These are phyloP conservation scores for Boulengeromyrus knoepffleri DNA, from an alignment of 2,113 vertebrate genomes.

Conservation along the genomic window DNA sequence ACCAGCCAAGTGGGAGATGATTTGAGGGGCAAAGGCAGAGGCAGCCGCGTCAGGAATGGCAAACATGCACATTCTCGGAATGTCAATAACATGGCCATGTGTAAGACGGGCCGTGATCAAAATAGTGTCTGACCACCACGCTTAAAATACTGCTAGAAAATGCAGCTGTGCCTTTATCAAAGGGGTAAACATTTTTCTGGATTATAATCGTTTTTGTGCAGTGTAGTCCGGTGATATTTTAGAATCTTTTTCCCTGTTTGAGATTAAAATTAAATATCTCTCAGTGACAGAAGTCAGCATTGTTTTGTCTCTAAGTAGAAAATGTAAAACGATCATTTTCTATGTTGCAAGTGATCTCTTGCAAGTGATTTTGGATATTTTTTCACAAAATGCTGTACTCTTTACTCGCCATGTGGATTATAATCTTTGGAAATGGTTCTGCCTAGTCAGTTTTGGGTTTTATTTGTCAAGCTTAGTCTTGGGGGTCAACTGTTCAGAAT, in stretches of 20 bases:
- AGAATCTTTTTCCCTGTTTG: neutral
- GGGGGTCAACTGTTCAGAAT: neutral
- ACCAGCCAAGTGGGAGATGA: constrained; percentile 35
- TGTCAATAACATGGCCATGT: constrained; percentile 52
- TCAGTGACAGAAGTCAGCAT: neutral
- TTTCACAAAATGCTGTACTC: neutral
- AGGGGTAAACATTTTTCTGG: constrained; percentile 11
- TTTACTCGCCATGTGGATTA: constrained; percentile 30
- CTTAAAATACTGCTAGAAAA: constrained; percentile 22
- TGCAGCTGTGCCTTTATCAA: constrained; percentile 11
- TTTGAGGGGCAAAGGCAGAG: constrained; percentile 35
- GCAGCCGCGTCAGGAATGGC: constrained; percentile 41
- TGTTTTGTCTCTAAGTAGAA: neutral
- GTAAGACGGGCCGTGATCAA: constrained; percentile 37
- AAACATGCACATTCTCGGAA: constrained; percentile 51
- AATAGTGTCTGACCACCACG: constrained; percentile 35
- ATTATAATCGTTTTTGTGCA: neutral
- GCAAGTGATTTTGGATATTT: constrained; percentile 14
- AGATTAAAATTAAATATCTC: neutral
- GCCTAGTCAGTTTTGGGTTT: constrained; percentile 20
- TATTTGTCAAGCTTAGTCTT: neutral
- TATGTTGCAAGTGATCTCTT: neutral
- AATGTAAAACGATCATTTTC: neutral
- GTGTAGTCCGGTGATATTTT: neutral
- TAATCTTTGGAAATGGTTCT: constrained; percentile 34